Percentiles rank a stretch among this genome's conserved stretches.
Evolutionary conservation across 37 sponge, comb jelly and placozoan genomes (phyloP).

Genomic region (Hormiphora californensis): DNA sequence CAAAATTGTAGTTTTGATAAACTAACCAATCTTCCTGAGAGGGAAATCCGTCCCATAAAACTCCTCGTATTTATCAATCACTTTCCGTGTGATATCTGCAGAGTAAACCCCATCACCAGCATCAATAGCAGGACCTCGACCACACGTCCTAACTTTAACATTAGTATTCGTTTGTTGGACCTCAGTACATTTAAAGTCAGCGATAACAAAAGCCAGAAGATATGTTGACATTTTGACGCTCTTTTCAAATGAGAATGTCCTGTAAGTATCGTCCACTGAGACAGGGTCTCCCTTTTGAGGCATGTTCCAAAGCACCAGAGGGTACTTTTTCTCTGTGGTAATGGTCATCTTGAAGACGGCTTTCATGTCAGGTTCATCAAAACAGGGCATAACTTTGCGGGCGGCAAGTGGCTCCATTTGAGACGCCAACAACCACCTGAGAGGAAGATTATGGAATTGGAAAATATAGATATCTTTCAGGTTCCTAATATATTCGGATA

Average conservation of each 20-base stretch:
- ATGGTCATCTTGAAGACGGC: constrained; percentile 43
- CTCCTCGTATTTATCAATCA: constrained; percentile 1
- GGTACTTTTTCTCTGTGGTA: constrained; percentile 7
- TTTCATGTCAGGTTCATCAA: constrained; percentile 38
- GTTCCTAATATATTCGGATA: no score
- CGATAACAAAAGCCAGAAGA: constrained; percentile 51
- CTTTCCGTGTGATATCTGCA: background rate
- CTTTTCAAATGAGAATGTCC: constrained; percentile 1
- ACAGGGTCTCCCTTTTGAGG: background rate
- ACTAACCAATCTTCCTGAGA: constrained; percentile 27
- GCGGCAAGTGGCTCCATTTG: constrained; percentile 39
- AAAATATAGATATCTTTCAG: background rate
- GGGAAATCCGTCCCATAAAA: constrained; percentile 51
- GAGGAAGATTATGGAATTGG: background rate
- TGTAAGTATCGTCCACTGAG: background rate
- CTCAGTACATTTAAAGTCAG: constrained; percentile 46
- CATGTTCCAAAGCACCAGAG: constrained; percentile 55
- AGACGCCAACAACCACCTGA: background rate
- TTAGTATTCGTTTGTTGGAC: background rate
- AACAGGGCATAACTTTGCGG: constrained; percentile 34
- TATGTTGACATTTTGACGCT: constrained; percentile 54
- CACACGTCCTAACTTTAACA: constrained; percentile 19
- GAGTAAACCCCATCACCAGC: background rate
- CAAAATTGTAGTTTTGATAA: background rate
- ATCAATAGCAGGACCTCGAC: background rate